Evolutionary conservation across 2,113 vertebrate genomes (phyloP), one percentile per base, ranked within the genome.

Genomic region (Gallinago undulata): DNA sequence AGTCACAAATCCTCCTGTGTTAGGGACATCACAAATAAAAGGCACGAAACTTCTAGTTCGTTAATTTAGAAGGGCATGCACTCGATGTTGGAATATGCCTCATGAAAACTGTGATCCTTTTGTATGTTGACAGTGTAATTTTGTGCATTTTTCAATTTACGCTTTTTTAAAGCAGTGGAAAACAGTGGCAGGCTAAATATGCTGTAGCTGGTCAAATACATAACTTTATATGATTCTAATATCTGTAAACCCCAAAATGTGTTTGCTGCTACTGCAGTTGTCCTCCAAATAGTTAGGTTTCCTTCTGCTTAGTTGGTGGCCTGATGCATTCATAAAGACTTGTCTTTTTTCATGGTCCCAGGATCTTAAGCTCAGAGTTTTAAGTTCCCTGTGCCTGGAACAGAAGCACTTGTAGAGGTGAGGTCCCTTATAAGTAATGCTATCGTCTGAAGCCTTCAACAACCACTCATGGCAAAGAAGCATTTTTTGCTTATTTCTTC

Each of bases 1-100:
- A 92, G 96, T 91, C 91, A 96, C 33, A 95, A 93, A 92, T 72
- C 41, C 35, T 84, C 76, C 85, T 68, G 25, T 79, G 53, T 94
- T 93, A 70, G 79, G 33, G 28, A 70, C 83, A 94, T 60, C 62
- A 59, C 70, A 88, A 93, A 77, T 59, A 87, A 90, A 90, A 86
- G 73, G 24, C 90, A 89, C 19, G 24, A 89, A 87, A 68, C 60
- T 81, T 93, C 33, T 63, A 35, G 55, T 69, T 92, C 1, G 3
- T 90, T 92, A 70, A 53, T 81, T 74, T 39, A 73, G 89, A 47
- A 55, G 56, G 43, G 25, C 19, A 24, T 39, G 19, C 43, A 47
- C 50, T 78, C 10, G 0, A 0, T 66, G 41, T 27, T 47, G 56
- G 43, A 68, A 31, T 43, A 88, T 13, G 5, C 43, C 14, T 23